Evolutionary conservation across 1,140 invertebrate species (phyloP).

Genomic region (Anadara kagoshimensis): DNA sequence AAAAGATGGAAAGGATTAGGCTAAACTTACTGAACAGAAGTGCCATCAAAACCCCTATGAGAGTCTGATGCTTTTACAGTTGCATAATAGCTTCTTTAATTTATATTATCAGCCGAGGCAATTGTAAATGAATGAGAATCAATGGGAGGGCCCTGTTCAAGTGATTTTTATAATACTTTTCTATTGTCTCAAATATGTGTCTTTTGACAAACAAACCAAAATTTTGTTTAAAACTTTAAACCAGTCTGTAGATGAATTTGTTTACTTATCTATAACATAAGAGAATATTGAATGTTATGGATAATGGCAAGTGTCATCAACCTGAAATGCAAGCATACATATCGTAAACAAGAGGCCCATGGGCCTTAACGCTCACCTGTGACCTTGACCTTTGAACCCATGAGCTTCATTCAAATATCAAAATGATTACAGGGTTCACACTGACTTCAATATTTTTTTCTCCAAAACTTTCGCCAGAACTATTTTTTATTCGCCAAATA

Average conservation of each 20-base stretch:
- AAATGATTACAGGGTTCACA: too few relatives aligned
- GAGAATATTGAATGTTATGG: too few relatives aligned
- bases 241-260: neutral
- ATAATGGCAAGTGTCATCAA: too few relatives aligned
- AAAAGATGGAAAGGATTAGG: neutral
- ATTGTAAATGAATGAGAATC: neutral
- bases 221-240: slow-evolving; percentile 1
- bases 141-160: neutral
- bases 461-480: too few relatives aligned
- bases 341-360: too few relatives aligned
- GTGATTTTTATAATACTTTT: neutral
- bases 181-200: neutral
- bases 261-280: neutral
- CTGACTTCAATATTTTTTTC: too few relatives aligned
- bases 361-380: too few relatives aligned
- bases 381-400: too few relatives aligned
- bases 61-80: slow-evolving; percentile 2
- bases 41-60: slow-evolving; percentile 16
- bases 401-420: too few relatives aligned
- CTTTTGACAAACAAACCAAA: neutral
- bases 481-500: too few relatives aligned
- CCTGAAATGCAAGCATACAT: too few relatives aligned
- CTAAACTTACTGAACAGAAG: slow-evolving; percentile 3
- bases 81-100: slow-evolving; percentile 11
- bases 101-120: slow-evolving; percentile 7